A percentile compares a stretch with the other conserved stretches of the same genome.
phyloP scores from a whole-genome alignment of 2,113 vertebrate genomes.

The Silurus meridionalis region DNA sequence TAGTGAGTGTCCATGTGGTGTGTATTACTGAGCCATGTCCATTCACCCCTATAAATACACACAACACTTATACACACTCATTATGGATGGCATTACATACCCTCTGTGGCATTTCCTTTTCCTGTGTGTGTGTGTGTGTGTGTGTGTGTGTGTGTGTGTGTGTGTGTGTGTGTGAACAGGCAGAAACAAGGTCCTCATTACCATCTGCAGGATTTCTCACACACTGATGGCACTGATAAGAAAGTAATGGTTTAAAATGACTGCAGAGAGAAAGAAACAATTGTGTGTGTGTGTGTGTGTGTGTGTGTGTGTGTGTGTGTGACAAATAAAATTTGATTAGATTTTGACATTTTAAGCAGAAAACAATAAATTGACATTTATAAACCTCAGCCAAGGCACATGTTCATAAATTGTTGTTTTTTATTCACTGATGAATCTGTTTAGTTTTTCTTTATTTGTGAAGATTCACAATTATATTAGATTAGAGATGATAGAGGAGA shows the following conservation, averaged over 20 bases:
- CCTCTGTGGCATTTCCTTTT: slow-evolving; percentile 74
- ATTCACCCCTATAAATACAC: slow-evolving; percentile 54
- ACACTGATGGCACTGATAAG: slow-evolving; percentile 34
- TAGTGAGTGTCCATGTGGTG: neutral
- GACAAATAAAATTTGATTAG: neutral
- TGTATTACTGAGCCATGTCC: neutral
- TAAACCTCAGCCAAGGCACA: no score
- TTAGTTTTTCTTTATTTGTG: no score
- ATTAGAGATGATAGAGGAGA: no score
- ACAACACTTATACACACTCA: slow-evolving; percentile 56
- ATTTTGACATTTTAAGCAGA: no score
- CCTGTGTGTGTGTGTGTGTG: slow-evolving; percentile 53
- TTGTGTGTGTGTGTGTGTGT: slow-evolving; percentile 10
- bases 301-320: neutral
- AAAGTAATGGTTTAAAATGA: slow-evolving; percentile 22
- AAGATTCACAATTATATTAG: no score
- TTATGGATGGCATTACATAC: slow-evolving; percentile 71
- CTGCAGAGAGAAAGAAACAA: neutral
- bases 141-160: slow-evolving; percentile 26
- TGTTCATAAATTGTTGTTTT: no score
- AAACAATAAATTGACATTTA: no score
- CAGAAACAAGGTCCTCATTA: slow-evolving; percentile 17
- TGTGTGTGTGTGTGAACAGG: slow-evolving; percentile 3
- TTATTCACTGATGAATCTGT: no score
- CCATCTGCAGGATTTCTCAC: slow-evolving; percentile 29